Evolutionary conservation across 2,888 invertebrate genomes (phyloP).

Genomic region (Cataglyphis livida): DNA sequence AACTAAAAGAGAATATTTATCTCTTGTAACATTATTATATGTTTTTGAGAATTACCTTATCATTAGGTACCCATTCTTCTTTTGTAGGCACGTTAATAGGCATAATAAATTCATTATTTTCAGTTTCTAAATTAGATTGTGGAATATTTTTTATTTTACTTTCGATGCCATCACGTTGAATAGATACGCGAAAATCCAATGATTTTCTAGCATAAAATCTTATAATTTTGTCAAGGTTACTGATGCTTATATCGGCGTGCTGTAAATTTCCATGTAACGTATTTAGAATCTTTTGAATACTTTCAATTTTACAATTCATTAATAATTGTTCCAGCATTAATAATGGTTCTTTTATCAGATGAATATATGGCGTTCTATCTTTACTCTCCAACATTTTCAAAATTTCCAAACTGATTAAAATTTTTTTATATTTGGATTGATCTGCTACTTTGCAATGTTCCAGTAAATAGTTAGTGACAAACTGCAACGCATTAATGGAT

Average conservation of each 20-base stretch:
- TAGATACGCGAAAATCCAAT: slow-evolving; percentile 89
- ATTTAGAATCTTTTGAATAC: slow-evolving; percentile 88
- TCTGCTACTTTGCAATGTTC: slow-evolving; percentile 85
- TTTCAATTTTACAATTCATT: slow-evolving; percentile 94
- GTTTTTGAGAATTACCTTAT: slow-evolving; percentile 85
- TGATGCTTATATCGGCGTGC: slow-evolving; percentile 86
- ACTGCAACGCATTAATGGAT: slow-evolving; percentile 89
- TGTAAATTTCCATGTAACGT: slow-evolving; percentile 86
- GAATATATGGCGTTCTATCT: slow-evolving; percentile 88
- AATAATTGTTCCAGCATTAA: slow-evolving; percentile 94
- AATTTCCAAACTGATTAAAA: slow-evolving; percentile 90
- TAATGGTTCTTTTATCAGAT: slow-evolving; percentile 90
- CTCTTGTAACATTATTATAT: background rate
- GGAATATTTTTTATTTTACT: slow-evolving; percentile 79
- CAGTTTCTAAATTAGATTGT: slow-evolving; percentile 81
- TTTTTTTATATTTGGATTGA: slow-evolving; percentile 87
- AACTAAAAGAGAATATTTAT: background rate
- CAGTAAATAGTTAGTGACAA: slow-evolving; percentile 88
- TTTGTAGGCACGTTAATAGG: slow-evolving; percentile 92
- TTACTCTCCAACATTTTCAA: slow-evolving; percentile 88
- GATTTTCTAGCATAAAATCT: slow-evolving; percentile 93
- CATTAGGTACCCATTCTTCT: slow-evolving; percentile 93
- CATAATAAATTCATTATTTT: slow-evolving; percentile 89
- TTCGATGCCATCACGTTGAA: slow-evolving; percentile 83
- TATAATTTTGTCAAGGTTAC: slow-evolving; percentile 90